Evolutionary conservation across 2,888 invertebrate species (phyloP).

Genomic region (Acronicta psi): DNA sequence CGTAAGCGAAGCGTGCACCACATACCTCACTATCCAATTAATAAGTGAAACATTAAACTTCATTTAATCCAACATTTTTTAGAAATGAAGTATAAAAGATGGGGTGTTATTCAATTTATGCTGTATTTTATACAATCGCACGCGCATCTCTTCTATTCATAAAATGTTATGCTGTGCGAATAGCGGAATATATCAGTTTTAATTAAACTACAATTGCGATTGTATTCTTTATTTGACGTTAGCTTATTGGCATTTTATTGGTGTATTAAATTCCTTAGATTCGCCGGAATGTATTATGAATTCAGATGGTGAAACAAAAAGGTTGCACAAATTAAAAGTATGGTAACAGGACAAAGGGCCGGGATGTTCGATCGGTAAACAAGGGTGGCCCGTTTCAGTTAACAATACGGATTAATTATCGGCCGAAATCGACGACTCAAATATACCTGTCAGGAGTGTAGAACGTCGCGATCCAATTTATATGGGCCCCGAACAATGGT

Average conservation of each 20-base stretch:
- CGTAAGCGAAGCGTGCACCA: conserved; percentile 60
- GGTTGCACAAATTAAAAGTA: conserved; percentile 67
- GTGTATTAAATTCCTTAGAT: conserved; percentile 43
- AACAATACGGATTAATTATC: conserved; percentile 89
- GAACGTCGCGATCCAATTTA: conserved; percentile 85
- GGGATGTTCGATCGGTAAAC: conserved; percentile 71
- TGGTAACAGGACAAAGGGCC: conserved; percentile 68
- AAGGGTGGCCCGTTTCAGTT: conserved; percentile 85
- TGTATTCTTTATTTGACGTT: conserved; percentile 52
- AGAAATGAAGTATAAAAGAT: conserved; percentile 60
- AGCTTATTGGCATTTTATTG: conserved; percentile 48
- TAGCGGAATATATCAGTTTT: conserved; percentile 61
- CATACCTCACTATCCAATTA: conserved; percentile 54
- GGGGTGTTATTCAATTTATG: conserved; percentile 61
- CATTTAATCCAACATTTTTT: conserved; percentile 60
- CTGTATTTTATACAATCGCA: conserved; percentile 57
- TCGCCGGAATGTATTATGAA: conserved; percentile 43
- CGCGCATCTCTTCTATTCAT: conserved; percentile 57
- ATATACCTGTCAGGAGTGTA: conserved; percentile 87
- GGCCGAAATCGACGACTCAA: conserved; percentile 87
- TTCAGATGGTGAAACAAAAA: conserved; percentile 52
- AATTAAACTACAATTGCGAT: conserved; percentile 67
- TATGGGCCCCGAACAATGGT: conserved; percentile 86
- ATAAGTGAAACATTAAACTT: conserved; percentile 60
- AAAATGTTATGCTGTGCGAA: conserved; percentile 61